A percentile compares a stretch with the other conserved stretches of the same genome.
Evolutionary conservation across 1,140 invertebrate genomes (phyloP).

Genomic region (Brachionus rubens): DNA sequence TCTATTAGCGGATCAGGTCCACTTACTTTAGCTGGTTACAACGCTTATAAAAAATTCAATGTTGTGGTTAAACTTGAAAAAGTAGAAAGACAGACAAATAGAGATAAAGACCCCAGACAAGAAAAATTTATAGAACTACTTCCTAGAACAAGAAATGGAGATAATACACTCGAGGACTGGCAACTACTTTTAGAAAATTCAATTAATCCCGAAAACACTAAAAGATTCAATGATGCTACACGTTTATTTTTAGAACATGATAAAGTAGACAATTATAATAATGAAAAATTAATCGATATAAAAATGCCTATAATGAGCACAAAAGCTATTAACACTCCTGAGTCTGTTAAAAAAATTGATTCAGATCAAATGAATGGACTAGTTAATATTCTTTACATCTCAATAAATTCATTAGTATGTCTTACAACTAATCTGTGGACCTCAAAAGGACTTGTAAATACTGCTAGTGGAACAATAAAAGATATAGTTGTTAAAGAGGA

Average conservation of each 20-base stretch:
- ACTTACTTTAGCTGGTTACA: background rate
- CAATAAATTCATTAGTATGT: too few species aligned
- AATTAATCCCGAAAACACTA: too few species aligned
- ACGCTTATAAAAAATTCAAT: background rate
- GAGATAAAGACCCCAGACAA: background rate
- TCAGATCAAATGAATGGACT: too few species aligned
- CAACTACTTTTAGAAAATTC: too few species aligned
- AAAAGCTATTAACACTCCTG: background rate
- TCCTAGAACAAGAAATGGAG: background rate
- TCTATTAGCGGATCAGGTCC: background rate
- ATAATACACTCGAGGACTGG: background rate
- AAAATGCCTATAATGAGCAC: background rate
- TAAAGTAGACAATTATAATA: too few species aligned
- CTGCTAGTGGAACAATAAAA: background rate
- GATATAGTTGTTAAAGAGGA: background rate
- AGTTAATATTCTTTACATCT: background rate
- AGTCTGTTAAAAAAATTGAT: background rate
- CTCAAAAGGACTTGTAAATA: background rate
- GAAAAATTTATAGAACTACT: background rate
- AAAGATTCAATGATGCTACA: too few species aligned
- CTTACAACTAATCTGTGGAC: background rate
- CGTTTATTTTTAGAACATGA: too few species aligned
- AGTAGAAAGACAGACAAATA: background rate
- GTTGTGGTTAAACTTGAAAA: background rate
- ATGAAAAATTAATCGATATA: background rate